Conservation (phyloP, 2,113 vertebrate genomes). For the Regulus satrapa region DNA sequence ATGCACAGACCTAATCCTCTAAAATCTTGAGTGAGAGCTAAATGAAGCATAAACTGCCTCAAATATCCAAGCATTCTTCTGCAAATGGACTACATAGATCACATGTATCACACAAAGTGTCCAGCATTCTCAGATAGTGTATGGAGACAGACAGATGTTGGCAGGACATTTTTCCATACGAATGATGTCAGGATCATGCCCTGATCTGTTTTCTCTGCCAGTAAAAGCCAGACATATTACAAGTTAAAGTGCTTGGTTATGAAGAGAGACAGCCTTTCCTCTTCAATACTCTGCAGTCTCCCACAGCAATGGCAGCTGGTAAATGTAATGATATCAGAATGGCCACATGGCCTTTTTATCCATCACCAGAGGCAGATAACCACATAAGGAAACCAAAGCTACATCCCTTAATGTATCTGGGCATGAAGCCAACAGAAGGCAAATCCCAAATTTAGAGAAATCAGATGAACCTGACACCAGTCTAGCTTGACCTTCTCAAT, state of each 20-base stretch:
- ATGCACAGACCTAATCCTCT: not conserved
- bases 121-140: not conserved
- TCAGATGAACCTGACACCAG: not conserved
- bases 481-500: not conserved
- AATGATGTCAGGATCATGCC: not conserved
- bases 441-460: not conserved
- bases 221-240: not conserved
- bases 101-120: not conserved
- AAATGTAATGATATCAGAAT: constrained; percentile 30
- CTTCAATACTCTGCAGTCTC: not conserved
- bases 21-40: not conserved
- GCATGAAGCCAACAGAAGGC: not conserved
- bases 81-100: not conserved
- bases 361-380: constrained; percentile 32
- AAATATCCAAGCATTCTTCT: not conserved
- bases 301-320: not conserved
- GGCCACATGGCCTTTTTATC: constrained; percentile 11
- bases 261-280: constrained; percentile 24
- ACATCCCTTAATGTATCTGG: not conserved
- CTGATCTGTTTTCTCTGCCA: not conserved
- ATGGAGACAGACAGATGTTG: not conserved
- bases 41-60: constrained; percentile 3
- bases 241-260: constrained; percentile 6
- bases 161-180: not conserved
- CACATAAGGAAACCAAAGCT: not conserved